phyloP scores from a whole-genome alignment of 2,113 vertebrate species.

The Ginglymostoma cirratum region DNA sequence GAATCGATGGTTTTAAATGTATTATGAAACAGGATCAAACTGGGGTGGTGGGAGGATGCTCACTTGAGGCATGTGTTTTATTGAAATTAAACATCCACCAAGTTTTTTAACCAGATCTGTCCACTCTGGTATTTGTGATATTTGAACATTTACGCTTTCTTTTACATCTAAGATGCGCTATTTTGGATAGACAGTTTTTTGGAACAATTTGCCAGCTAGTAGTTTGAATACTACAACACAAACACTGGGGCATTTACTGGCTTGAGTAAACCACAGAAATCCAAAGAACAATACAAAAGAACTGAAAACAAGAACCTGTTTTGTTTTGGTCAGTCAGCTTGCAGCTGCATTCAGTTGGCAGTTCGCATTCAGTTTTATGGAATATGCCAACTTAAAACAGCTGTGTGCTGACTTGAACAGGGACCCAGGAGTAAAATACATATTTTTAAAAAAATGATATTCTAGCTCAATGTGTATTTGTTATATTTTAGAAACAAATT shows the following conservation, averaged over 20 bases:
- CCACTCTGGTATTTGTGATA: background rate
- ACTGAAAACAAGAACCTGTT: background rate
- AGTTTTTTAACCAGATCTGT: background rate
- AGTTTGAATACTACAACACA: background rate
- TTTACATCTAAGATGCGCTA: background rate
- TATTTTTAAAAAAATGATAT: background rate
- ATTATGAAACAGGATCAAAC: background rate
- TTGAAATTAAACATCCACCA: background rate
- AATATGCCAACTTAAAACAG: conserved; percentile 12
- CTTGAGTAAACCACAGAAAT: background rate
- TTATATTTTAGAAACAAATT: background rate
- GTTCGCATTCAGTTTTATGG: background rate
- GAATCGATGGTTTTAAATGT: background rate
- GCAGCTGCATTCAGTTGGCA: conserved; percentile 22
- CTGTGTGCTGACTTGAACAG: background rate
- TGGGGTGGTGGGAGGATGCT: background rate
- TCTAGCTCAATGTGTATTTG: background rate
- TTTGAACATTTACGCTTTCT: background rate
- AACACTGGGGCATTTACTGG: background rate
- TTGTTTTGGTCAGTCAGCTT: background rate
- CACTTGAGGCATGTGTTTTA: background rate
- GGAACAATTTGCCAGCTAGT: background rate
- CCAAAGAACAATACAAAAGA: background rate
- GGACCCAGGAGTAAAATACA: conserved; percentile 22
- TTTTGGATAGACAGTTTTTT: background rate